These are phyloP conservation scores for Lamellibrachia satsuma DNA, from an alignment of 2,888 invertebrate species.

Conservation along the genomic window DNA sequence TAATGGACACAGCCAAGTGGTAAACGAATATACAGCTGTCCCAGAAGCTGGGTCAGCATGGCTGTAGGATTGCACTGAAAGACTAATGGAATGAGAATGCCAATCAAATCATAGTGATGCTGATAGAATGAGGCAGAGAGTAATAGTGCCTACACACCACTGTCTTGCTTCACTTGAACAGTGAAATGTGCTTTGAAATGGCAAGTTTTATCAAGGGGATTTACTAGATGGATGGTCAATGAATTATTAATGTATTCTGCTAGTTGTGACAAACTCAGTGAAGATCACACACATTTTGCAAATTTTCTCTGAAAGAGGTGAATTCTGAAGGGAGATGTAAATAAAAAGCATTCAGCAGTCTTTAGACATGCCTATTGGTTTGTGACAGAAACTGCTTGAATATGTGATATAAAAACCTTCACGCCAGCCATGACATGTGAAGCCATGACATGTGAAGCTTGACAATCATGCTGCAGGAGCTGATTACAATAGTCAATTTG, in stretches of 20 bases:
- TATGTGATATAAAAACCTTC: background rate
- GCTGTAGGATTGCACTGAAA: background rate
- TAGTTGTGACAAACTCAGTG: background rate
- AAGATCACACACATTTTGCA: background rate
- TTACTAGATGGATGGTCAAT: background rate
- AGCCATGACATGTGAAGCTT: background rate
- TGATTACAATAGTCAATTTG: too few species aligned
- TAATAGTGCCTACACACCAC: background rate
- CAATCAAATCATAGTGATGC: background rate
- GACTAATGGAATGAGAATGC: background rate
- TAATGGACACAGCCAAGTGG: background rate
- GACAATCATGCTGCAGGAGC: too few species aligned
- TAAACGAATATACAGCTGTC: background rate
- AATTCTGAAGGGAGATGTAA: background rate
- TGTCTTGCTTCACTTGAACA: background rate
- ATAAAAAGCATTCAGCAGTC: background rate
- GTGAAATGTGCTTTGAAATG: background rate
- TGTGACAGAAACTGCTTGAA: background rate
- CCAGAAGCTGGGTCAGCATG: background rate
- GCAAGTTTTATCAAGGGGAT: background rate
- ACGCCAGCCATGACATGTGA: background rate
- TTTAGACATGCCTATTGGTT: background rate
- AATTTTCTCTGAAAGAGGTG: background rate
- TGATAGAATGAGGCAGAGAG: constrained; percentile 13
- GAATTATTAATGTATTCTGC: background rate